Percentiles rank a stretch among this genome's conserved stretches.
These are phyloP conservation scores for Numenius phaeopus DNA, from an alignment of 2,797 vertebrate genomes.

Conservation along the genomic window DNA sequence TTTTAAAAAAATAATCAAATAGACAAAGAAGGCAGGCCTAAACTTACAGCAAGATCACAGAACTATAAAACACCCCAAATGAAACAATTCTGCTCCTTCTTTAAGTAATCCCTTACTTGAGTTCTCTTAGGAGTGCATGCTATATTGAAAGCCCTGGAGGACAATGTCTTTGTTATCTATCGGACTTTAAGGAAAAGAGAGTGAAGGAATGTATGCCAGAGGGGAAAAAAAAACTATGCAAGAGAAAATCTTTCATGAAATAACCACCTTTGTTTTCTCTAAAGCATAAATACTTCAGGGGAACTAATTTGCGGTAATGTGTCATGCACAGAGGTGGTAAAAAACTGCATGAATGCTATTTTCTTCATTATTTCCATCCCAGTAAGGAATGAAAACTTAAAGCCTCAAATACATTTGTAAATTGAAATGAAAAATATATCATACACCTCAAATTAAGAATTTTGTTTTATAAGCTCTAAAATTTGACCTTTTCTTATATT, in stretches of 20 bases:
- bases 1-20: background rate
- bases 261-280: background rate
- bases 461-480: background rate
- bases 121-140: background rate
- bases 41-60: background rate
- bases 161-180: background rate
- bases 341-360: background rate
- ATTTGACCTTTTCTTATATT: background rate
- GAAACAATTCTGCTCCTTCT: background rate
- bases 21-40: background rate
- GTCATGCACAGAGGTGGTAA: background rate
- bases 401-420: background rate
- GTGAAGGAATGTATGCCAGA: background rate
- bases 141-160: background rate
- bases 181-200: background rate
- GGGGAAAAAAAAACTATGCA: fast-evolving
- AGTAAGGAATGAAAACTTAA: background rate
- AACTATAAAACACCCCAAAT: background rate
- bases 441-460: background rate
- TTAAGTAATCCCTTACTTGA: background rate
- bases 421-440: background rate
- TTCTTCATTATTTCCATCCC: background rate
- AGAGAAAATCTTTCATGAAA: background rate
- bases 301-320: background rate
- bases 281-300: background rate